A percentile compares a stretch with the other conserved stretches of the same genome.
Conservation (phyloP, 2,797 vertebrate genomes). For the Scolopax rusticola region DNA sequence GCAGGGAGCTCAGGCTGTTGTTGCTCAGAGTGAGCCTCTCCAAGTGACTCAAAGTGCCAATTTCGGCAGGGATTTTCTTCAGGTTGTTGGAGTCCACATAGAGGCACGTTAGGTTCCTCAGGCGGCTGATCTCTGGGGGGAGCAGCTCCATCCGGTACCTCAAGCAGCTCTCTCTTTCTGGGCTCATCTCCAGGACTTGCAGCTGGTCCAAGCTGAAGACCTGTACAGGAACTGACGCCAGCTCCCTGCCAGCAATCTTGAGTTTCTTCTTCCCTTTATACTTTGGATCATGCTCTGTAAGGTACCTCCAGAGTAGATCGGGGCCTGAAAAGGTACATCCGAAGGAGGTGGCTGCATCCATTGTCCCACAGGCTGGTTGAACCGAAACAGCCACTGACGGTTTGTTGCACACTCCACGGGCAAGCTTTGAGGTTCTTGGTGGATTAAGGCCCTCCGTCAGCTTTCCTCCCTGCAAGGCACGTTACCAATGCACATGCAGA, state of each 20-base stretch:
- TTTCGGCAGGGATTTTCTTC: conserved; percentile 58
- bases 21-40: conserved; percentile 73
- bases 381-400: accelerated
- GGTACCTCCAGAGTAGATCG: conserved; percentile 27
- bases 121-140: conserved; percentile 27
- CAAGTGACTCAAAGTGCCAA: conserved; percentile 44
- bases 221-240: not conserved
- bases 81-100: conserved; percentile 70
- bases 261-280: conserved; percentile 50
- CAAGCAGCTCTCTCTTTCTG: conserved; percentile 66
- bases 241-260: conserved; percentile 66
- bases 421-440: not conserved
- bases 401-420: accelerated
- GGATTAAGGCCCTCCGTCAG: not conserved
- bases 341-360: not conserved
- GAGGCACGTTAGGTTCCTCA: conserved; percentile 65
- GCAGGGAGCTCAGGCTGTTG: conserved; percentile 52
- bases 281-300: not conserved
- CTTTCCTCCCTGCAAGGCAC: not conserved
- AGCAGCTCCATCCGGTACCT: conserved; percentile 53
- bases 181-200: conserved; percentile 73
- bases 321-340: not conserved
- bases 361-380: not conserved
- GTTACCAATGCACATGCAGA: not conserved
- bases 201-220: conserved; percentile 63